Evolutionary conservation across 2,113 vertebrate species (phyloP), one percentile per base, ranked within the genome.

Genomic region (Dolichotis patagonum): DNA sequence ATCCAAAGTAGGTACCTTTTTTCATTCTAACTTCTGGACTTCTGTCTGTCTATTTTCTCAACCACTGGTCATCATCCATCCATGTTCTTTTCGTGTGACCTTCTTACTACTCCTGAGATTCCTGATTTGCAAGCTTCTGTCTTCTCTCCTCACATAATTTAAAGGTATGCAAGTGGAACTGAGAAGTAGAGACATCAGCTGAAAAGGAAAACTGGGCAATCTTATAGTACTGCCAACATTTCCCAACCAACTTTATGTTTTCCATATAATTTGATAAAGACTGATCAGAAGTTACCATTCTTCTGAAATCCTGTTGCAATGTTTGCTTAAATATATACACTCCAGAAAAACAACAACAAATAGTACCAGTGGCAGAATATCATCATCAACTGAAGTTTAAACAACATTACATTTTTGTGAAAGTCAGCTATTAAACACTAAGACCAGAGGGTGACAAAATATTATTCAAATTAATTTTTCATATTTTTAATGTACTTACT

Each of bases 21-120:
- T n/a, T 78, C 63, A 91, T 46, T 71, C 65, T 81, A 80, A 88
- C 63, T 94, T 96, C 78, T 93, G 86, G 87, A 67, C 30, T 95
- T 49, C 30, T 71, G 38, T 87, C 89, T 96, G 81, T 69, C 87
- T 94, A 82, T 85, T 95, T 95, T 77, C 73, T 90, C 83, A 93
- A 56, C 78, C 89, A 88, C 26, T 90, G 41, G 35, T 78, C 35
- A 81, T 26, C 35, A 78, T 90, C 62, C 60, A 78, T 71, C 67
- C 24, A 52, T 94, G 62, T 4, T 81, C 49, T 9, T 60, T 94
- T 82, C 32, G 1, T 82, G 38, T 84, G 83, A 92, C 49, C 85
- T 78, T 85, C 52, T n/a, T 2, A 1, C 7, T 32, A 7, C 85
- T 22, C 19, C 43, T 54, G 14, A 30, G 13, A 73, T 86, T 88